A percentile compares a stretch with the other conserved stretches of the same genome.
These are phyloP conservation scores for Aphelenchoides avenae DNA, from an alignment of 1,140 invertebrate genomes.

Conservation along the genomic window DNA sequence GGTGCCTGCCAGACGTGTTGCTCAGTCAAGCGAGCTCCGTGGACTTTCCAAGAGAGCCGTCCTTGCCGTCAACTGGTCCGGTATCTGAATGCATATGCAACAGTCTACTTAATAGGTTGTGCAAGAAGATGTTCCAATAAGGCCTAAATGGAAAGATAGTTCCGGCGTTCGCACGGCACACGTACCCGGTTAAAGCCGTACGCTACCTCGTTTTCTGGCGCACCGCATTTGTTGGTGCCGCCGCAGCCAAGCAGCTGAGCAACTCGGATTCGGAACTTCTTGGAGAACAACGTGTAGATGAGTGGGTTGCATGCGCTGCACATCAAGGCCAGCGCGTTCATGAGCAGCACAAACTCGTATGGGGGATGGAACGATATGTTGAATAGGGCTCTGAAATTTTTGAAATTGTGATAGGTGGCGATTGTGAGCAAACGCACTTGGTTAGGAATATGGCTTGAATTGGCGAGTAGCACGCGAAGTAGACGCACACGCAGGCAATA, in stretches of 20 bases:
- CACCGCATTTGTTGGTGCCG: too few species aligned
- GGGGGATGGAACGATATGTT: constrained; percentile 37
- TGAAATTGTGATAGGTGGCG: constrained; percentile 6
- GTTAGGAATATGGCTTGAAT: constrained; percentile 56
- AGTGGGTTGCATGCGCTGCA: constrained; percentile 56
- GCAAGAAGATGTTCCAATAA: too few species aligned
- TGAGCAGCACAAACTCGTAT: constrained; percentile 50
- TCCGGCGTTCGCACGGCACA: too few species aligned
- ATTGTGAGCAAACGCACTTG: constrained; percentile 38
- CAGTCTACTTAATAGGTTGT: too few species aligned
- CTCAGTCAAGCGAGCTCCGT: too few species aligned
- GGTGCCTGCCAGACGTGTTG: too few species aligned
- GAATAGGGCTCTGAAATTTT: constrained; percentile 28
- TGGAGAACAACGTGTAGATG: constrained; percentile 58
- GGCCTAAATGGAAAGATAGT: too few species aligned
- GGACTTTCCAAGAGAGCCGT: too few species aligned
- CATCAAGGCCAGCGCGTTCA: constrained; percentile 55
- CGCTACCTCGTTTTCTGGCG: too few species aligned
- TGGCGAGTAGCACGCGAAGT: constrained; percentile 58
- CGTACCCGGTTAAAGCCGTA: too few species aligned
- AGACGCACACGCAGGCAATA: constrained; percentile 56
- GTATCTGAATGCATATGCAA: too few species aligned
- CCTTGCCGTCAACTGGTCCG: too few species aligned
- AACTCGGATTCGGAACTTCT: constrained; percentile 45
- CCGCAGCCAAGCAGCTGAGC: constrained; percentile 17